A percentile compares a stretch with the other conserved stretches of the same genome.
Evolutionary conservation across 2,113 vertebrate genomes (phyloP).

Genomic region (Casuarius casuarius): DNA sequence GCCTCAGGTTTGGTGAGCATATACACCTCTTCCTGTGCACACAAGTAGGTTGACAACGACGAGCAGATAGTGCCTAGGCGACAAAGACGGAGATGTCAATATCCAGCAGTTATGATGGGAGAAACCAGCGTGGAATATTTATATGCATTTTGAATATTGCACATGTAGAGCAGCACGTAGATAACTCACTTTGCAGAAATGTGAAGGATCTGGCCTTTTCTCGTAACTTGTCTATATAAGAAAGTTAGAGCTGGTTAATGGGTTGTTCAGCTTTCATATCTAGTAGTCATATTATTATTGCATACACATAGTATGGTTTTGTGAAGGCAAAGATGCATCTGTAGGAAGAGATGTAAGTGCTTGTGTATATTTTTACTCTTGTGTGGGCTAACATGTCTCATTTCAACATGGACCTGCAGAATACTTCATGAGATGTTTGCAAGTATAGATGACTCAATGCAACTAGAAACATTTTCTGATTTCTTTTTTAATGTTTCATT

Average conservation of each 20-base stretch:
- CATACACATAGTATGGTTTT: background rate
- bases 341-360: background rate
- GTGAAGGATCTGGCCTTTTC: background rate
- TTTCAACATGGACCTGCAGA: background rate
- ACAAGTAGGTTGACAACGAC: background rate
- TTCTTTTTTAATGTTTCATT: conserved; percentile 5
- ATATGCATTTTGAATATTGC: background rate
- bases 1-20: background rate
- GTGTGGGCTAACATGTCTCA: background rate
- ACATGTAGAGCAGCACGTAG: background rate
- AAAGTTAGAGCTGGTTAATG: background rate
- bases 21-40: background rate
- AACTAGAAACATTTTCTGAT: conserved; percentile 29
- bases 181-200: background rate
- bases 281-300: background rate
- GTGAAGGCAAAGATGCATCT: background rate
- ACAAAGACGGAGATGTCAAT: background rate
- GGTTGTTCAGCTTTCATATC: background rate
- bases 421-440: background rate
- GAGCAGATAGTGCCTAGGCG: background rate
- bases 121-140: background rate
- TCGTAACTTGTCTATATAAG: background rate
- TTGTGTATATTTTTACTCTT: background rate
- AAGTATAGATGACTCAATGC: conserved; percentile 41
- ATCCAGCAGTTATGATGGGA: background rate